These are phyloP conservation scores for Gymnodraco acuticeps DNA, from an alignment of 2,797 vertebrate genomes.

Conservation along the genomic window DNA sequence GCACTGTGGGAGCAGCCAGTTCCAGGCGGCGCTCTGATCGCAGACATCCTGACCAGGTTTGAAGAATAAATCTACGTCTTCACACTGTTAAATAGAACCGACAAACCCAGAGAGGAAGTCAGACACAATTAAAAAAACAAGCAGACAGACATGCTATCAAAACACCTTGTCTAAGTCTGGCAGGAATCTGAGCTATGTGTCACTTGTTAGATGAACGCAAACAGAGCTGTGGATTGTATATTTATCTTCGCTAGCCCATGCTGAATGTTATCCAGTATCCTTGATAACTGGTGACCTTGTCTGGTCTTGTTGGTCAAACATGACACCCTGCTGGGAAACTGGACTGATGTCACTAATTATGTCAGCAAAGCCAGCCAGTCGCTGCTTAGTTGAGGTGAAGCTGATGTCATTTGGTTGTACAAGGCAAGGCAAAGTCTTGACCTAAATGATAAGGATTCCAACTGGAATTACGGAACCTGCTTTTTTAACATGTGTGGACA, in stretches of 20 bases:
- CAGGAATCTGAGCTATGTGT: slow-evolving; percentile 54
- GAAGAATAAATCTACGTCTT: slow-evolving; percentile 83
- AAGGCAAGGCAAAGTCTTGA: slow-evolving; percentile 59
- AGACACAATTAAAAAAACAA: slow-evolving; percentile 47
- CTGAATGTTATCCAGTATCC: slow-evolving; percentile 47
- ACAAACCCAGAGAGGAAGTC: slow-evolving; percentile 27
- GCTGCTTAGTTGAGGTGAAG: slow-evolving; percentile 52
- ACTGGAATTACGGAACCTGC: slow-evolving; percentile 67
- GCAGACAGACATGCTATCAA: slow-evolving; percentile 38
- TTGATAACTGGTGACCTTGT: slow-evolving; percentile 64
- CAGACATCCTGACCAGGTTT: slow-evolving; percentile 95
- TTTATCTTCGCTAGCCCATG: slow-evolving; percentile 47
- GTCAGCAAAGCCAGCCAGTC: slow-evolving; percentile 41
- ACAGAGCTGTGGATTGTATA: slow-evolving; percentile 40
- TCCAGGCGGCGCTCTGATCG: slow-evolving; percentile 88
- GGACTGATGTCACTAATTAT: slow-evolving; percentile 51
- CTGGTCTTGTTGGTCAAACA: slow-evolving; percentile 60
- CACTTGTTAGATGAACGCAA: slow-evolving; percentile 29
- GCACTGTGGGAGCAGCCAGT: slow-evolving; percentile 89
- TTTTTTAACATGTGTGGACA: slow-evolving; percentile 48
- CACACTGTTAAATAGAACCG: slow-evolving; percentile 36
- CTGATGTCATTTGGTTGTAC: slow-evolving; percentile 70
- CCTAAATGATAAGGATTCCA: slow-evolving; percentile 54
- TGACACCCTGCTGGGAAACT: slow-evolving; percentile 55
- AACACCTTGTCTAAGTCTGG: slow-evolving; percentile 34